These are phyloP conservation scores for Dicrurus megarhynchus DNA, from an alignment of 2,113 vertebrate species.

Conservation along the genomic window DNA sequence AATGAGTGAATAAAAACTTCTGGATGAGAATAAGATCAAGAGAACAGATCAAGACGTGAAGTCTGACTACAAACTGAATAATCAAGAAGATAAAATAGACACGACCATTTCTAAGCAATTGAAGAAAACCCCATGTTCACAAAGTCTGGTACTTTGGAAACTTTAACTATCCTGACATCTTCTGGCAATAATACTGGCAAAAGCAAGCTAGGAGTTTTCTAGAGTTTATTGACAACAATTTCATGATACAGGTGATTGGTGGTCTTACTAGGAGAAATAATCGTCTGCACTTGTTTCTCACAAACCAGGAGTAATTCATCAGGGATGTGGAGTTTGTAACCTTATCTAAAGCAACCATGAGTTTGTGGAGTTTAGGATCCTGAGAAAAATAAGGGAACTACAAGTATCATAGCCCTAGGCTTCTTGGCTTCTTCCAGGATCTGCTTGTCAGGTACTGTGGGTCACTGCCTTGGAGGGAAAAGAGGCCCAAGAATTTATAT, in stretches of 20 bases:
- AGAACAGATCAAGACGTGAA: background rate
- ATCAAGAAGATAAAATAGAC: background rate
- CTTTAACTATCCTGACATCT: background rate
- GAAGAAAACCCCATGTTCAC: background rate
- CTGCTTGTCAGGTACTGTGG: background rate
- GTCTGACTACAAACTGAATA: background rate
- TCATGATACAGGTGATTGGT: background rate
- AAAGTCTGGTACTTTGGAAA: background rate
- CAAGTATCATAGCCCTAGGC: background rate
- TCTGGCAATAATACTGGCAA: background rate
- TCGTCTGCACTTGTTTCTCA: background rate
- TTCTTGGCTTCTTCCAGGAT: background rate
- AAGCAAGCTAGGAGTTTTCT: background rate
- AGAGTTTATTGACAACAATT: background rate
- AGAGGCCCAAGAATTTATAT: background rate
- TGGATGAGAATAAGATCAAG: background rate
- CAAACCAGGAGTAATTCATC: background rate
- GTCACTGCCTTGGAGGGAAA: background rate
- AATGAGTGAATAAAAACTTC: background rate
- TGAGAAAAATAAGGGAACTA: background rate
- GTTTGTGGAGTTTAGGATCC: background rate
- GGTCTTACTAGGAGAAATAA: background rate
- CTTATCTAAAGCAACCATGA: background rate
- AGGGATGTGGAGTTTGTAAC: background rate
- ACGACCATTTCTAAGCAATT: background rate